These are phyloP conservation scores for Xestia ashworthii DNA, from an alignment of 2,888 invertebrate species.

Conservation along the genomic window DNA sequence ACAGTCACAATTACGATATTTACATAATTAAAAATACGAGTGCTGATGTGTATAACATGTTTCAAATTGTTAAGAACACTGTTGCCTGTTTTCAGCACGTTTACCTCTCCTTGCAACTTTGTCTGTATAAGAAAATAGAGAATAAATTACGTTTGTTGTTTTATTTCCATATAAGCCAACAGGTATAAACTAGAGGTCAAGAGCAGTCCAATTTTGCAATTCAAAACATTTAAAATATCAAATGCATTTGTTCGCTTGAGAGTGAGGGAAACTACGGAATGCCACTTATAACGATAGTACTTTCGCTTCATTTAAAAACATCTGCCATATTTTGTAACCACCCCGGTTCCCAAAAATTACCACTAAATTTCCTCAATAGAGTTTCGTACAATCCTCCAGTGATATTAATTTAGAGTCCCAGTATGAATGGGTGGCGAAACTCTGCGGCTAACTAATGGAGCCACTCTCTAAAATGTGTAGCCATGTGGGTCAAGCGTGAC, in stretches of 20 bases:
- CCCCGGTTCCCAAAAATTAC: background rate
- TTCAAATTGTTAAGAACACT: background rate
- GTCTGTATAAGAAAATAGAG: background rate
- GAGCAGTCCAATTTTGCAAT: too few species aligned
- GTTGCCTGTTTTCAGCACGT: background rate
- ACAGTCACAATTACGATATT: background rate
- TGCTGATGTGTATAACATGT: background rate
- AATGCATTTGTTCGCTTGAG: background rate
- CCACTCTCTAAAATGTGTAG: slow-evolving; percentile 53
- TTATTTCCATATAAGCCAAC: background rate
- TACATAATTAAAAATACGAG: slow-evolving; percentile 4
- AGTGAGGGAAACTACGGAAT: background rate
- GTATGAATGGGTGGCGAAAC: slow-evolving; percentile 34
- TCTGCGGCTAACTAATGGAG: slow-evolving; percentile 53
- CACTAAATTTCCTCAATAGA: background rate
- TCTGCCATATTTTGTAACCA: background rate
- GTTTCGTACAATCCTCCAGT: background rate
- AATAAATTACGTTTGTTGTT: background rate
- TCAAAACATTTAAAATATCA: too few species aligned
- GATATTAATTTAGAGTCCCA: slow-evolving; percentile 20
- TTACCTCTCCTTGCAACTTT: background rate
- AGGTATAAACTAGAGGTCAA: too few species aligned
- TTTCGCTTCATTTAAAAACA: background rate
- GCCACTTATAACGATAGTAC: background rate
- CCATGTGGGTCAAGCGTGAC: slow-evolving; percentile 56